These are phyloP conservation scores for Drosophila cracens DNA, from an alignment of 2,888 invertebrate species.

Conservation along the genomic window DNA sequence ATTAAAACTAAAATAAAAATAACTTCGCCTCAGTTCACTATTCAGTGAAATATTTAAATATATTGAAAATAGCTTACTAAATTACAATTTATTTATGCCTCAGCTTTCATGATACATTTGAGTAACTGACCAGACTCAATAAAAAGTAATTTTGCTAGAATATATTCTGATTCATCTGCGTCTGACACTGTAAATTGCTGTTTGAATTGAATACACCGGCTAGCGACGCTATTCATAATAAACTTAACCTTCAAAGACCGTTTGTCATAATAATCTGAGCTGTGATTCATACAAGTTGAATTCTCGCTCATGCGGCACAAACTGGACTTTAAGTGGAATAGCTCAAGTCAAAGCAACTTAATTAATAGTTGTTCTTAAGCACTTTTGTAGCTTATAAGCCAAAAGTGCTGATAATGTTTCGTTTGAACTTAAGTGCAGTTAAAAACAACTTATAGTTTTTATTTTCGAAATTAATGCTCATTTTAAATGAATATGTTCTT, in stretches of 20 bases:
- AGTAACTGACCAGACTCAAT: conserved; percentile 8
- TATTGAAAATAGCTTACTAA: background rate
- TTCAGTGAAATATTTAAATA: background rate
- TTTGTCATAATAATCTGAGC: conserved; percentile 1
- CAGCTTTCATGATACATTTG: background rate
- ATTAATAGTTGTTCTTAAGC: background rate
- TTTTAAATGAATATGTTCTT: background rate
- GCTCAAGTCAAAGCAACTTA: background rate
- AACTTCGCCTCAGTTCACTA: background rate
- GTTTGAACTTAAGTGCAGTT: background rate
- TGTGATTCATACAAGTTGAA: background rate
- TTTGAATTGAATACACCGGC: background rate
- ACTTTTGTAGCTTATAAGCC: background rate
- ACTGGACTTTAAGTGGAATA: background rate
- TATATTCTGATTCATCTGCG: background rate
- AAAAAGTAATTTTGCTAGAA: background rate
- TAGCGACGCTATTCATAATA: background rate
- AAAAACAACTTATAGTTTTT: background rate
- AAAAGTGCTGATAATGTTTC: background rate
- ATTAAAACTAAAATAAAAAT: background rate
- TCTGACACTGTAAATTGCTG: background rate
- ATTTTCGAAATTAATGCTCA: background rate
- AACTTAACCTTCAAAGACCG: background rate
- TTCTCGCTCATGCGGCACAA: background rate
- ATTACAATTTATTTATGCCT: background rate